These are phyloP conservation scores for Grammomys dolichurus DNA, from an alignment of 2,113 vertebrate species.

Conservation along the genomic window DNA sequence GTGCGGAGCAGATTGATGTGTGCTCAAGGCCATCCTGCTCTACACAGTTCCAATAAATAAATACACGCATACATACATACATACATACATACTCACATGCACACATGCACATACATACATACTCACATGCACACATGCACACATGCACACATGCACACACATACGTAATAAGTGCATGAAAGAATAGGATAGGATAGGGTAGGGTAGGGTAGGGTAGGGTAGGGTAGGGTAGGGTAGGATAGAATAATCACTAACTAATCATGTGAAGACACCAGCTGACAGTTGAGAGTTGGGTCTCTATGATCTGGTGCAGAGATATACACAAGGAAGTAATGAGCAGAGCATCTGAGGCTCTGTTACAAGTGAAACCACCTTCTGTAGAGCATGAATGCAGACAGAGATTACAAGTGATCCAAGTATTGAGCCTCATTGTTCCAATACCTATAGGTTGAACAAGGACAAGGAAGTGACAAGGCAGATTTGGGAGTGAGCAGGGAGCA, in stretches of 20 bases:
- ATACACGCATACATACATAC: too few relatives aligned
- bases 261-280: not conserved
- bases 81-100: too few relatives aligned
- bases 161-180: too few relatives aligned
- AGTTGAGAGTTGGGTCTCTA: not conserved
- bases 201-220: too few relatives aligned
- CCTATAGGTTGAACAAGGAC: not conserved
- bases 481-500: not conserved
- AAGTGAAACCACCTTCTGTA: not conserved
- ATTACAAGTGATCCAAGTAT: not conserved
- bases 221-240: too few relatives aligned
- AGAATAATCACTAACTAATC: not conserved
- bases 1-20: not conserved
- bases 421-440: not conserved
- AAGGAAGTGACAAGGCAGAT: not conserved
- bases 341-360: not conserved
- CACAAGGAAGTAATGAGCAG: not conserved
- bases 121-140: too few relatives aligned
- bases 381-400: not conserved
- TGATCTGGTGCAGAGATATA: not conserved
- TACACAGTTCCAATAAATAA: not conserved
- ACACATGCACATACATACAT: too few relatives aligned
- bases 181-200: too few relatives aligned
- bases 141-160: too few relatives aligned
- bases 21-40: not conserved